phyloP scores from a whole-genome alignment of 2,888 invertebrate genomes.

The Lypha dubia region DNA sequence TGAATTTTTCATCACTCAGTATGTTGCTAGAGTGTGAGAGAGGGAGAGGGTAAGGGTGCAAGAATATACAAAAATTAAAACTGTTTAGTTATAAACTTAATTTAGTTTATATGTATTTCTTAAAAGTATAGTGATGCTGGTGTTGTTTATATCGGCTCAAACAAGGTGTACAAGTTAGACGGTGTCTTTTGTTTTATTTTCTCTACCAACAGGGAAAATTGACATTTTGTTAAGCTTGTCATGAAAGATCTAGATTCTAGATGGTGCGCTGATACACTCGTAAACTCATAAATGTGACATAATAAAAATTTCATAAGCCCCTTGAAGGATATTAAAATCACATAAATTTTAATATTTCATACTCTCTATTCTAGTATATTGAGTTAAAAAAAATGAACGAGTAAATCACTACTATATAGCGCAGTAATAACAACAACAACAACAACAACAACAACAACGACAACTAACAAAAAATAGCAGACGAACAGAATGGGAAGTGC shows the following conservation, averaged over 20 bases:
- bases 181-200: conserved; percentile 11
- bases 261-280: conserved; percentile 65
- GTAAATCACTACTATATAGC: conserved; percentile 1
- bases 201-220: conserved; percentile 57
- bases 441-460: background rate
- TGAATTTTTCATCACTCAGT: conserved; percentile 18
- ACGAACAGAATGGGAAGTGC: conserved; percentile 7
- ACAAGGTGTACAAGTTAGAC: conserved; percentile 8
- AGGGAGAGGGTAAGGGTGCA: background rate
- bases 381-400: conserved; percentile 13
- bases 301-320: conserved; percentile 72
- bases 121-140: conserved; percentile 4
- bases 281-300: conserved; percentile 71
- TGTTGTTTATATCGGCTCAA: conserved; percentile 4
- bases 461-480: background rate
- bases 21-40: background rate
- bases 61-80: conserved; percentile 12
- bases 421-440: background rate
- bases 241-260: conserved; percentile 65
- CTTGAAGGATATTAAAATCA: conserved; percentile 71
- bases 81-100: conserved; percentile 52
- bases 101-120: conserved; percentile 42
- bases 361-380: conserved; percentile 14
- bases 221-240: conserved; percentile 69
- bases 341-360: conserved; percentile 70